Conservation (phyloP, 2,113 vertebrate genomes). For the Gobiocypris rarus region DNA sequence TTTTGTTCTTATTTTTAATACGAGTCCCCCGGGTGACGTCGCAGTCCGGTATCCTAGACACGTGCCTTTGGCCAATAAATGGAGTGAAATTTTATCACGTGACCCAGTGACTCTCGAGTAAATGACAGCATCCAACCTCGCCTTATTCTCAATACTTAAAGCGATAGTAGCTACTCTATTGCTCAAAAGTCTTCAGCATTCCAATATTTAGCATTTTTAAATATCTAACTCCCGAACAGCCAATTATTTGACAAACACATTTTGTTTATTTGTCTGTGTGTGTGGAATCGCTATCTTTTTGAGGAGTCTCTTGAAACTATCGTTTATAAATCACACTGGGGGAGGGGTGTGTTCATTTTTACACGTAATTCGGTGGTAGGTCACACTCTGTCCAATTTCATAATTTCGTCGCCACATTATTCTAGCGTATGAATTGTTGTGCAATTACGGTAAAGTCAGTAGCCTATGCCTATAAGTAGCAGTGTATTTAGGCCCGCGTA, state of each 20-base stretch:
- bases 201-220: conserved; percentile 2
- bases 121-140: conserved; percentile 74
- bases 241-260: neutral
- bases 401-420: neutral
- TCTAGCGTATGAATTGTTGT: neutral
- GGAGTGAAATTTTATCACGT: conserved; percentile 74
- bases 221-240: neutral
- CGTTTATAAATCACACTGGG: neutral
- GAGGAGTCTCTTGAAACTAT: neutral
- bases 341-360: conserved; percentile 30
- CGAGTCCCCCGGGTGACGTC: conserved; percentile 82
- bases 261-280: neutral
- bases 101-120: conserved; percentile 71
- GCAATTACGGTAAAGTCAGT: neutral
- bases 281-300: neutral
- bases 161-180: conserved; percentile 45
- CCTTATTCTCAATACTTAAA: conserved; percentile 63
- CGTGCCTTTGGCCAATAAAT: conserved; percentile 90
- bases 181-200: neutral
- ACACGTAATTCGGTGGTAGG: conserved; percentile 7
- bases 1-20: conserved; percentile 93
- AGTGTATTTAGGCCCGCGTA: neutral
- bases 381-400: conserved; percentile 25
- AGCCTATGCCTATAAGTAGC: neutral
- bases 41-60: conserved; percentile 82